phyloP scores from a whole-genome alignment of 2,797 vertebrate genomes.

The Pangasius krempfi region DNA sequence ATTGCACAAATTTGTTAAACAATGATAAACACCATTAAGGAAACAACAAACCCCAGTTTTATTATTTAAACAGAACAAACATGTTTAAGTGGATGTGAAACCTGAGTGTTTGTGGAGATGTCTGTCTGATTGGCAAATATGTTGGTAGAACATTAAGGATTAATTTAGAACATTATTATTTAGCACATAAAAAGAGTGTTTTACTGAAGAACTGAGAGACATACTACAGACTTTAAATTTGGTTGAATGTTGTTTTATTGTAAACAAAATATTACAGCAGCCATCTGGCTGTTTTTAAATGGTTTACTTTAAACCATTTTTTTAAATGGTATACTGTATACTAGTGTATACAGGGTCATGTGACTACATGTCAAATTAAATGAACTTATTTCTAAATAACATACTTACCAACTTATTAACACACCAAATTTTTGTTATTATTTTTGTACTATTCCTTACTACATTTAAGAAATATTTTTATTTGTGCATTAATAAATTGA shows the following conservation, averaged over 20 bases:
- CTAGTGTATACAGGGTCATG: not conserved
- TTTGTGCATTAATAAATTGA: not conserved
- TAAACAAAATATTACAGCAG: not conserved
- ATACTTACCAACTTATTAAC: not conserved
- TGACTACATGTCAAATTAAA: not conserved
- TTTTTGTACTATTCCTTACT: not conserved
- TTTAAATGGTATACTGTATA: too few relatives aligned
- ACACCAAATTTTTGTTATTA: not conserved
- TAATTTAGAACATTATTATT: not conserved
- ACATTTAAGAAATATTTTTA: not conserved
- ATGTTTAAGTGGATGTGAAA: not conserved
- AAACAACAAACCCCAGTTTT: not conserved
- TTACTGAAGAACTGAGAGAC: not conserved
- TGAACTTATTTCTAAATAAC: not conserved
- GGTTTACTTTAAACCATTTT: not conserved
- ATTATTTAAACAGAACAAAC: not conserved
- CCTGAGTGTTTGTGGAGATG: not conserved
- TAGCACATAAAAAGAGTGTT: not conserved
- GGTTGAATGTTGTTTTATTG: not conserved
- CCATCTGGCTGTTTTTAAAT: not conserved
- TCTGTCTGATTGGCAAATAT: not conserved
- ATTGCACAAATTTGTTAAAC: slow-evolving; percentile 5
- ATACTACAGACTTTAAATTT: not conserved
- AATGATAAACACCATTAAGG: not conserved
- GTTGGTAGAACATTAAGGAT: not conserved